These are phyloP conservation scores for Pseudococcus jackbeardsleyi DNA, from an alignment of 2,888 invertebrate genomes.

Conservation along the genomic window DNA sequence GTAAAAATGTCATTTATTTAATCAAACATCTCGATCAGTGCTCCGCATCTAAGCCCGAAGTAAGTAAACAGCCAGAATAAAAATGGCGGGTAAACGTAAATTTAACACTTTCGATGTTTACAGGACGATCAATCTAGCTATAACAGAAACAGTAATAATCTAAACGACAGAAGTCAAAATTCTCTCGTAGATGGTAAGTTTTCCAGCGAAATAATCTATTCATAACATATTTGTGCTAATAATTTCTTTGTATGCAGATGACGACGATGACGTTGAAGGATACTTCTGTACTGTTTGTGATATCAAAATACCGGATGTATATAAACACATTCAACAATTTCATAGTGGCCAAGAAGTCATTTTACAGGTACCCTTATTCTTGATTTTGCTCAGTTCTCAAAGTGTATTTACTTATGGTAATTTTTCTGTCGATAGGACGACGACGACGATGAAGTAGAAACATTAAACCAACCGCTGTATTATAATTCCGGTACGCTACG, in stretches of 20 bases:
- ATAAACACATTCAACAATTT: slow-evolving; percentile 59
- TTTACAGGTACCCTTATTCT: slow-evolving; percentile 39
- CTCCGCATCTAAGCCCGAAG: slow-evolving; percentile 30
- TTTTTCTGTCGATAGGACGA: slow-evolving; percentile 45
- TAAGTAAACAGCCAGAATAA: neutral
- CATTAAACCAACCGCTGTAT: neutral
- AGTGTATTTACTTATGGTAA: neutral
- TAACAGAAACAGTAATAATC: slow-evolving; percentile 25
- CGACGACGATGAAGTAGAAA: slow-evolving; percentile 59
- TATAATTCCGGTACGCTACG: slow-evolving; percentile 1
- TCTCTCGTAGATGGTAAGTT: slow-evolving; percentile 23
- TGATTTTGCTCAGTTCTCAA: neutral
- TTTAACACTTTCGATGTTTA: neutral
- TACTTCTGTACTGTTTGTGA: slow-evolving; percentile 63
- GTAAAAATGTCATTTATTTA: slow-evolving; percentile 57
- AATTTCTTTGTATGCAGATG: slow-evolving; percentile 13
- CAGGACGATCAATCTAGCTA: slow-evolving; percentile 31
- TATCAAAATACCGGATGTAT: slow-evolving; percentile 59
- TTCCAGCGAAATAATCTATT: neutral
- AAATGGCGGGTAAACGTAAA: slow-evolving; percentile 26
- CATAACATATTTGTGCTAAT: neutral
- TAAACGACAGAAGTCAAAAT: slow-evolving; percentile 27
- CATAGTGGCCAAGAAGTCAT: slow-evolving; percentile 62
- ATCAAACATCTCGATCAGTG: slow-evolving; percentile 64
- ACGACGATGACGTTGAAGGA: slow-evolving; percentile 63